Conservation (phyloP, 2,888 invertebrate species). For the Philereme transversata region DNA sequence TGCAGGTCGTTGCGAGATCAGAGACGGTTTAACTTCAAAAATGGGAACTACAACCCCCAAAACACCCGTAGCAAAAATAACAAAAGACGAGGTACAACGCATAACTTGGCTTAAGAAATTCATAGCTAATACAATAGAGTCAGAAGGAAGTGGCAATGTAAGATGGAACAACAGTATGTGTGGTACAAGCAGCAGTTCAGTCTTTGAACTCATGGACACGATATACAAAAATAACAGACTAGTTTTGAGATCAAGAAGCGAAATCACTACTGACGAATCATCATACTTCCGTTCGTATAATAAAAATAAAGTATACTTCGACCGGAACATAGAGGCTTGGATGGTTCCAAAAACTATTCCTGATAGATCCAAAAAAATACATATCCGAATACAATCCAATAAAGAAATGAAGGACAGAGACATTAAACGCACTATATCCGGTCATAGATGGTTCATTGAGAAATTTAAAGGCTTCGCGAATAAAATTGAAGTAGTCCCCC, state of each 20-base stretch:
- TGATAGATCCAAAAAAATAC: conserved; percentile 40
- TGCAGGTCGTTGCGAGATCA: conserved; percentile 66
- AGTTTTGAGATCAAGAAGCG: conserved; percentile 58
- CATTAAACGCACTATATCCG: conserved; percentile 51
- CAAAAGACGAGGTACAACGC: conserved; percentile 48
- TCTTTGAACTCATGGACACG: conserved; percentile 63
- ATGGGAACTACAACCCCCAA: conserved; percentile 42
- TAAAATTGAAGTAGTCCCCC: conserved; percentile 62
- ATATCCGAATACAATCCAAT: conserved; percentile 24
- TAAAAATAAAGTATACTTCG: conserved; percentile 55
- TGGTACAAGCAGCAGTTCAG: conserved; percentile 63
- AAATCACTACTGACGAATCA: conserved; percentile 52
- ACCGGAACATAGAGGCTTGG: conserved; percentile 68
- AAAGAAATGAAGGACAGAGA: conserved; percentile 38
- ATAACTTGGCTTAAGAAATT: conserved; percentile 63
- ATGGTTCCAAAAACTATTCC: conserved; percentile 64
- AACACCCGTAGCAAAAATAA: conserved; percentile 27
- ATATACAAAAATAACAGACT: conserved; percentile 59
- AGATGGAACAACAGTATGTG: conserved; percentile 70
- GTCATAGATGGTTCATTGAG: conserved; percentile 63
- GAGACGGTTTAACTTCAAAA: conserved; percentile 60
- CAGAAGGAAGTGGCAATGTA: conserved; percentile 60
- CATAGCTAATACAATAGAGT: conserved; percentile 53
- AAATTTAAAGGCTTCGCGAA: conserved; percentile 62
- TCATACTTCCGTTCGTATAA: conserved; percentile 46